These are phyloP conservation scores for Gambusia holbrooki DNA, from an alignment of 2,113 vertebrate species.

Conservation along the genomic window DNA sequence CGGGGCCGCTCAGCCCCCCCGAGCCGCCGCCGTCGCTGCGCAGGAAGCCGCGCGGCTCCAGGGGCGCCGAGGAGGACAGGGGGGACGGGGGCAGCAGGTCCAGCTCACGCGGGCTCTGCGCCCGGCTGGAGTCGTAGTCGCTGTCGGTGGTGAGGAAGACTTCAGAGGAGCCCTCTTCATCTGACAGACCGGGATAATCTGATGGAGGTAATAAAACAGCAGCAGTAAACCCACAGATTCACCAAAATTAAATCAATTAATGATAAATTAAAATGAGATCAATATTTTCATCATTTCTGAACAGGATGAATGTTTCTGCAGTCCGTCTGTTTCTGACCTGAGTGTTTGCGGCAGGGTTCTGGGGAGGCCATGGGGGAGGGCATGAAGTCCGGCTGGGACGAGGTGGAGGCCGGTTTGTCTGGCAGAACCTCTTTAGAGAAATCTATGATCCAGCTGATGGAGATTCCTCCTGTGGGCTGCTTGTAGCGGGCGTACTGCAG, in stretches of 20 bases:
- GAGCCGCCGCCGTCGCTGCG: constrained; percentile 69
- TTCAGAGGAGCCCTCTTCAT: constrained; percentile 89
- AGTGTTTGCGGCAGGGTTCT: constrained; percentile 81
- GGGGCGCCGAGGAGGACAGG: constrained; percentile 63
- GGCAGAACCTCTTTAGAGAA: constrained; percentile 69
- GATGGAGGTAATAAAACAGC: constrained; percentile 6
- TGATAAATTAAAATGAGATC: too few species aligned
- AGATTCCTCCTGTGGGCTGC: constrained; percentile 85
- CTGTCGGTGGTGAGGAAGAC: constrained; percentile 92
- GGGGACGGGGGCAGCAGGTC: constrained; percentile 84
- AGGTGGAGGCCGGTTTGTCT: constrained; percentile 81
- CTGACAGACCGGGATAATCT: constrained; percentile 85
- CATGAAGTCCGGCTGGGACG: constrained; percentile 84
- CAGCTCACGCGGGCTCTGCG: constrained; percentile 87
- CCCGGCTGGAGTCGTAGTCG: constrained; percentile 88
- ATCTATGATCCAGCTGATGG: constrained; percentile 84
- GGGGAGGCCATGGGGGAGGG: constrained; percentile 87
- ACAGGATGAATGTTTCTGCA: neutral
- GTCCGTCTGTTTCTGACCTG: constrained; percentile 69
- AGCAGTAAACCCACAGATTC: neutral
- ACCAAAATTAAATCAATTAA: too few species aligned
- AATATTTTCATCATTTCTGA: neutral
- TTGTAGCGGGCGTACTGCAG: constrained; percentile 91
- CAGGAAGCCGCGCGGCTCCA: constrained; percentile 59
- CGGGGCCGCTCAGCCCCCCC: constrained; percentile 29